A percentile compares a stretch with the other conserved stretches of the same genome.
Conservation (phyloP, 2,888 invertebrate genomes). For the Ecliptopera silaceata region DNA sequence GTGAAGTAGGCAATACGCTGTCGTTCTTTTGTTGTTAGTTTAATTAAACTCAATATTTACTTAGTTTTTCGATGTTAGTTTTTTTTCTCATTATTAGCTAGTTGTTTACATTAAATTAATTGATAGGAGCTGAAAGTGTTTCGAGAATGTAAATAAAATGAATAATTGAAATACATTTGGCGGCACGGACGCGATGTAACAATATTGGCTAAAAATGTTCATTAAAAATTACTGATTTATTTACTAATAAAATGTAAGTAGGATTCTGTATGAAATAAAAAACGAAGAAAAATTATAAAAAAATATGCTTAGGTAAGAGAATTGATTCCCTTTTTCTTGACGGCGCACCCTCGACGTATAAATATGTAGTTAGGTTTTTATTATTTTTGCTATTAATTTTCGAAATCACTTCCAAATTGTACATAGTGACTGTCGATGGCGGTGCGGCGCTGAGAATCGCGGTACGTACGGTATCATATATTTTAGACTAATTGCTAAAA, state of each 20-base stretch:
- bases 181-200: conserved; percentile 26
- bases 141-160: conserved; percentile 22
- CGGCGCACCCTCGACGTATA: conserved; percentile 33
- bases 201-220: conserved; percentile 36
- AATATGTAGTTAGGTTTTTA: conserved; percentile 27
- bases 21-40: conserved; percentile 38
- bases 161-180: conserved; percentile 18
- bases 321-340: conserved; percentile 34
- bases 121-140: conserved; percentile 45
- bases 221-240: conserved; percentile 41
- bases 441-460: conserved; percentile 36
- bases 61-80: conserved; percentile 73
- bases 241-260: conserved; percentile 43
- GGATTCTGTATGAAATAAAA: conserved; percentile 46
- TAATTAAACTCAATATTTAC: conserved; percentile 52
- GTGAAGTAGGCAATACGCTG: conserved; percentile 36
- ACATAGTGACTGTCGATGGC: conserved; percentile 31
- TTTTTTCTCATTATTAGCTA: conserved; percentile 61
- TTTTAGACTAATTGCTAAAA: conserved; percentile 51
- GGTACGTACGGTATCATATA: conserved; percentile 64
- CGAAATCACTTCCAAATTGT: conserved; percentile 37
- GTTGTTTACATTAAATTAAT: conserved; percentile 55
- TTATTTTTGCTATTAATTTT: conserved; percentile 35
- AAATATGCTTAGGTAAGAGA: conserved; percentile 43
- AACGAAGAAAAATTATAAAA: conserved; percentile 42